Conservation (phyloP, 2,797 vertebrate species). For the Hozukius guyotensis region DNA sequence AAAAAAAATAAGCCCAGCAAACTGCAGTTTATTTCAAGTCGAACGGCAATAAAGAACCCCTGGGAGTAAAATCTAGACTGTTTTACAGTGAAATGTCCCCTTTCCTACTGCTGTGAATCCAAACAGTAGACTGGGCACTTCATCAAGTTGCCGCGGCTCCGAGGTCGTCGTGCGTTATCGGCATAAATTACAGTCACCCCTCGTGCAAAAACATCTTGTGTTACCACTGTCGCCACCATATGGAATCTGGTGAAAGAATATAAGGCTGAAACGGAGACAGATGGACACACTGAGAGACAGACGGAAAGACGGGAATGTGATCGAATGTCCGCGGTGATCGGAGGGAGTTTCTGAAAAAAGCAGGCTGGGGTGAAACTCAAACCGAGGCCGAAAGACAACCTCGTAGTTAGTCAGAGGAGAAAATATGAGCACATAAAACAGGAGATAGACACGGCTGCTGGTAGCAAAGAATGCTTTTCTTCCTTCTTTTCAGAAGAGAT, state of each 20-base stretch:
- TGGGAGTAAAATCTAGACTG: constrained; percentile 1
- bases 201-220: constrained; percentile 55
- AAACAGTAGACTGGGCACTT: constrained; percentile 34
- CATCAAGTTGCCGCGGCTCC: constrained; percentile 37
- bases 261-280: constrained; percentile 49
- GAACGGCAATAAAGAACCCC: constrained; percentile 9
- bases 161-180: constrained; percentile 36
- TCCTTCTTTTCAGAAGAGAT: constrained; percentile 29
- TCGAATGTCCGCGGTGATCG: constrained; percentile 58
- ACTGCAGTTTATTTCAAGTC: not conserved
- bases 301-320: constrained; percentile 55
- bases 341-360: constrained; percentile 39
- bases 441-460: constrained; percentile 16
- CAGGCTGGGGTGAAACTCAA: constrained; percentile 57
- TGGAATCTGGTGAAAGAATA: constrained; percentile 64
- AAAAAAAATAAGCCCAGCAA: not conserved
- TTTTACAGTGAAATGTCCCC: constrained; percentile 16
- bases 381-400: constrained; percentile 49
- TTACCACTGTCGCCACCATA: constrained; percentile 51
- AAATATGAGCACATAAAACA: constrained; percentile 53
- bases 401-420: constrained; percentile 42
- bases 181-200: constrained; percentile 56
- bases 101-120: constrained; percentile 25
- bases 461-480: not conserved
- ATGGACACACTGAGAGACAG: constrained; percentile 33